Percentiles rank a stretch among this genome's conserved stretches.
Conservation (phyloP, 2,113 vertebrate species). For the Neolamprologus longior region DNA sequence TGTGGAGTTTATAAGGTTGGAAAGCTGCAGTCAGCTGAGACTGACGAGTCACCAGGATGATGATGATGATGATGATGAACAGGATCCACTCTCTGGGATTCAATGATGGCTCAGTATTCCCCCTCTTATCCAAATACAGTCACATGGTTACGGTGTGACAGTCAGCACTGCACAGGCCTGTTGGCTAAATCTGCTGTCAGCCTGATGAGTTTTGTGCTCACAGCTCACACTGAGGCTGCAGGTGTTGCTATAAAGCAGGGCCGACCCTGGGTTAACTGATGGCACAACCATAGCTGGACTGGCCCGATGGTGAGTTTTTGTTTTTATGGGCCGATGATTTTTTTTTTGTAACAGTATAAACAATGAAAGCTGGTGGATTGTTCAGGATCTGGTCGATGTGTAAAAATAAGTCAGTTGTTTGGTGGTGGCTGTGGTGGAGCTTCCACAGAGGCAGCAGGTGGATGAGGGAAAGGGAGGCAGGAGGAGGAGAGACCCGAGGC, state of each 20-base stretch:
- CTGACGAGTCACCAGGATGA: not conserved
- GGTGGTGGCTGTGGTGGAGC: fast-evolving
- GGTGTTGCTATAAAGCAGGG: fast-evolving
- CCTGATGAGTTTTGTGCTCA: not conserved
- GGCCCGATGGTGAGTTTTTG: fast-evolving
- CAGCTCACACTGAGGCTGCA: not conserved
- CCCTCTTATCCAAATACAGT: not conserved
- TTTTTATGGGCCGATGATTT: not conserved
- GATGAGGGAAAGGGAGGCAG: fast-evolving
- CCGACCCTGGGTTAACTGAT: not conserved
- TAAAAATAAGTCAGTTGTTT: not conserved
- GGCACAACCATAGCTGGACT: not conserved
- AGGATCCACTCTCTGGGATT: not conserved
- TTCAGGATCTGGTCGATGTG: not conserved
- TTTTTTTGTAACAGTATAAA: not conserved
- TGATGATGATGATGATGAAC: not conserved
- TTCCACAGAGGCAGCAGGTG: not conserved
- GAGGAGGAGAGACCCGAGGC: fast-evolving
- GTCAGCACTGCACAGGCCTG: not conserved
- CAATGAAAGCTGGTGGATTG: not conserved
- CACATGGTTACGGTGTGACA: not conserved
- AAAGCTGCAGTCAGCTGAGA: not conserved
- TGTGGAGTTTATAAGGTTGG: not conserved
- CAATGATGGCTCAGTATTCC: fast-evolving
- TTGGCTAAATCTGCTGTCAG: not conserved